Percentiles rank a stretch among this genome's conserved stretches.
phyloP scores from a whole-genome alignment of 2,113 vertebrate species.

The Xenotilapia longispinis region DNA sequence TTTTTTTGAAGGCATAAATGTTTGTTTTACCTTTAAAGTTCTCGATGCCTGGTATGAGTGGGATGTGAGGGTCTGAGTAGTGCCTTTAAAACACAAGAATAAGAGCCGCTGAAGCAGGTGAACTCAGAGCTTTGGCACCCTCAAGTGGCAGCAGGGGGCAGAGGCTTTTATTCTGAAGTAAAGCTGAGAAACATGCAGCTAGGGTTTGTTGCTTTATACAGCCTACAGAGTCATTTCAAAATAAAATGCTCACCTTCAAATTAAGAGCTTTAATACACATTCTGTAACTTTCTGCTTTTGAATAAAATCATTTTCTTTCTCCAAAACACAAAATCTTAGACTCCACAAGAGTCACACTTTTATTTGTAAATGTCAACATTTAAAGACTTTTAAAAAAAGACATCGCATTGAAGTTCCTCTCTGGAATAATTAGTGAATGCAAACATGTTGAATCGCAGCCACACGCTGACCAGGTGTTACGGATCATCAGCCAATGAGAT shows the following conservation, averaged over 20 bases:
- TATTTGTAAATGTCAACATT: not conserved
- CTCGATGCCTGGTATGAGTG: slow-evolving; percentile 69
- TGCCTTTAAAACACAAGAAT: slow-evolving; percentile 54
- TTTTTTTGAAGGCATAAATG: not conserved
- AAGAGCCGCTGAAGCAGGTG: not conserved
- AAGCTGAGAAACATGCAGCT: not conserved
- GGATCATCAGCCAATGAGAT: rapidly evolving
- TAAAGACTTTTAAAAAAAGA: not conserved
- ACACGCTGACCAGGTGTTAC: not conserved
- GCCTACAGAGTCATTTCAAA: not conserved
- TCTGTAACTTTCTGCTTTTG: not conserved
- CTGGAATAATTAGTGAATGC: not conserved
- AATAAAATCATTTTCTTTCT: not conserved
- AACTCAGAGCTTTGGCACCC: not conserved
- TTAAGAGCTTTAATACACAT: not conserved
- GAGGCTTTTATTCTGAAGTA: not conserved
- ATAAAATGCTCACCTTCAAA: not conserved
- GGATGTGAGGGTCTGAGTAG: slow-evolving; percentile 72
- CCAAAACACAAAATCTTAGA: not conserved
- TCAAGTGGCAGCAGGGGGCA: not conserved
- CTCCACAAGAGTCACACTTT: not conserved
- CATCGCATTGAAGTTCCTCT: not conserved
- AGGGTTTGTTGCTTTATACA: not conserved
- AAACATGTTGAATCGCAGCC: not conserved
- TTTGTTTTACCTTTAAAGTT: slow-evolving; percentile 69